phyloP scores from a whole-genome alignment of 2,113 vertebrate genomes.

The Hippocampus guttulatus region DNA sequence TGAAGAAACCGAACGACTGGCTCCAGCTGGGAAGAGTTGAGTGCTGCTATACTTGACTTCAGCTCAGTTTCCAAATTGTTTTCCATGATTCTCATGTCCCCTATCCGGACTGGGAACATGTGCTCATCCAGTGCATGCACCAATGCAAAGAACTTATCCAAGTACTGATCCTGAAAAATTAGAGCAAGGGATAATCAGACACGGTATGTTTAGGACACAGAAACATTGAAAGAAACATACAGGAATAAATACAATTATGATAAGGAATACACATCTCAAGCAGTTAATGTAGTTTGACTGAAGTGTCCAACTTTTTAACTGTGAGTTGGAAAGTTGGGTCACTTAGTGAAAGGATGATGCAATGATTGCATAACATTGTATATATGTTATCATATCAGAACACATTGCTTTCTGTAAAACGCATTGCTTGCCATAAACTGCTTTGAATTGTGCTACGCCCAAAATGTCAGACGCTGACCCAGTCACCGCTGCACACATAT shows the following conservation, averaged over 20 bases:
- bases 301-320: too few species aligned
- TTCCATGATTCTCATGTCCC: constrained; percentile 98
- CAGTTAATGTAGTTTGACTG: too few species aligned
- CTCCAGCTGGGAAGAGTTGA: constrained; percentile 92
- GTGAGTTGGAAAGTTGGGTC: too few species aligned
- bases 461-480: too few species aligned
- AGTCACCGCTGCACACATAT: too few species aligned
- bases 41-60: constrained; percentile 89
- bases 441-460: too few species aligned
- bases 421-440: too few species aligned
- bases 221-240: not conserved
- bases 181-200: not conserved
- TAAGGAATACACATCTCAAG: too few species aligned
- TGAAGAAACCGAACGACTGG: constrained; percentile 97
- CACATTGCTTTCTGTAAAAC: too few species aligned
- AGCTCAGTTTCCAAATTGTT: constrained; percentile 95
- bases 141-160: constrained; percentile 97
- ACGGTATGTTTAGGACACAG: not conserved
- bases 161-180: constrained; percentile 83
- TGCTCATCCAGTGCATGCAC: constrained; percentile 97
- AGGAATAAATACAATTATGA: not conserved
- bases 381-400: too few species aligned
- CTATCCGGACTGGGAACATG: constrained; percentile 96
- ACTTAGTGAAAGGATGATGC: too few species aligned
- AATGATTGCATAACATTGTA: too few species aligned